Evolutionary conservation across 2,888 invertebrate species (phyloP).

Genomic region (Drosophila fungiperda): DNA sequence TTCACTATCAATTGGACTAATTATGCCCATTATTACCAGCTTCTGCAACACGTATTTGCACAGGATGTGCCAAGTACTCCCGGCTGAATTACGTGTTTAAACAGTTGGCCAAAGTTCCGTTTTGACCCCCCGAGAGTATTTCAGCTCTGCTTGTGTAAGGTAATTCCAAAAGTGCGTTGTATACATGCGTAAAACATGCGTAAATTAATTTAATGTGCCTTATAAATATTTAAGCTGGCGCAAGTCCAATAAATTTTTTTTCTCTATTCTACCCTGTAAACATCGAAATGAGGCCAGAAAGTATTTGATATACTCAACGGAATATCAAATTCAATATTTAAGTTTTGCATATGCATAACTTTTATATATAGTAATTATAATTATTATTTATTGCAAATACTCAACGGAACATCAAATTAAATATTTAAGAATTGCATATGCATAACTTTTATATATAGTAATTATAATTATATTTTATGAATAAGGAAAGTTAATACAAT

Average conservation of each 20-base stretch:
- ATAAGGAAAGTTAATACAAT: too few relatives aligned
- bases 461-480: too few relatives aligned
- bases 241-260: constrained; percentile 64
- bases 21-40: constrained; percentile 40
- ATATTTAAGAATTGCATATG: too few relatives aligned
- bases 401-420: too few relatives aligned
- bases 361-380: too few relatives aligned
- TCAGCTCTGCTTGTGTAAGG: not conserved
- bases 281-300: not conserved
- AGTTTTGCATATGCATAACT: too few relatives aligned
- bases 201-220: constrained; percentile 81
- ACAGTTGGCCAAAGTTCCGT: constrained; percentile 15
- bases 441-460: too few relatives aligned
- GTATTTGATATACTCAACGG: not conserved
- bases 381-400: too few relatives aligned
- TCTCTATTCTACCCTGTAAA: constrained; percentile 44
- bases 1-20: constrained; percentile 54
- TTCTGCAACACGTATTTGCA: constrained; percentile 20
- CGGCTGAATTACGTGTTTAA: constrained; percentile 20
- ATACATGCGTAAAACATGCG: constrained; percentile 70
- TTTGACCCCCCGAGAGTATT: constrained; percentile 10
- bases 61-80: constrained; percentile 35
- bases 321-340: not conserved
- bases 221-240: constrained; percentile 77
- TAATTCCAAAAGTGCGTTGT: constrained; percentile 32